phyloP scores from a whole-genome alignment of 1,140 invertebrate genomes.

The Dermatophagoides farinae region DNA sequence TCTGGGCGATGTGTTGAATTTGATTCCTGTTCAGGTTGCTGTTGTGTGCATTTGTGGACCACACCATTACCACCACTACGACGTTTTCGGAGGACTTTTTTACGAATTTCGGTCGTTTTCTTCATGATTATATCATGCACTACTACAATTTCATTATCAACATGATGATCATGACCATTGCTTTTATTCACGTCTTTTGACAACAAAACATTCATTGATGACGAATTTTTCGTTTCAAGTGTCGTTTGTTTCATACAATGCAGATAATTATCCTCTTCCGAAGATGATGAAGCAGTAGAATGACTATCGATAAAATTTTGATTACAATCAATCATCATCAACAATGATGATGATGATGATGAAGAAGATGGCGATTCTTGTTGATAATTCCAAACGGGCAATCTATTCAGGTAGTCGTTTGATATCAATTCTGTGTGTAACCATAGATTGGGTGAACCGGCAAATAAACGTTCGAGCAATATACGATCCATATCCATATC shows the following conservation, averaged over 20 bases:
- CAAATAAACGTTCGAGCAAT: background rate
- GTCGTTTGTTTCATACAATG: no score
- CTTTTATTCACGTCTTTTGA: no score
- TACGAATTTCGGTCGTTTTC: background rate
- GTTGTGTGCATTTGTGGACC: background rate
- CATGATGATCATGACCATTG: no score
- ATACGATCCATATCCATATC: conserved; percentile 1
- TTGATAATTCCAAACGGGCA: conserved; percentile 31
- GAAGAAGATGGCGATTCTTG: conserved; percentile 1
- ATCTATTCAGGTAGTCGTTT: conserved; percentile 30
- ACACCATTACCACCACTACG: background rate
- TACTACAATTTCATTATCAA: background rate
- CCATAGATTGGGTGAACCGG: conserved; percentile 27
- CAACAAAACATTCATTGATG: no score
- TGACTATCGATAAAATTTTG: background rate
- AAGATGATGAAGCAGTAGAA: conserved; percentile 3
- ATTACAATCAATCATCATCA: conserved; percentile 13
- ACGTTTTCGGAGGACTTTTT: background rate
- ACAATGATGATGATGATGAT: background rate
- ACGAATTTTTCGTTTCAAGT: no score
- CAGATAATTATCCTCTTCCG: background rate
- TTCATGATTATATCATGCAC: background rate
- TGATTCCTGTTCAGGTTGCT: background rate
- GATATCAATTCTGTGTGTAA: conserved; percentile 27
- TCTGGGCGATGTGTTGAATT: conserved; percentile 13